A percentile compares a stretch with the other conserved stretches of the same genome.
Conservation (phyloP, 2,797 vertebrate species). For the Sarcophilus harrisii region DNA sequence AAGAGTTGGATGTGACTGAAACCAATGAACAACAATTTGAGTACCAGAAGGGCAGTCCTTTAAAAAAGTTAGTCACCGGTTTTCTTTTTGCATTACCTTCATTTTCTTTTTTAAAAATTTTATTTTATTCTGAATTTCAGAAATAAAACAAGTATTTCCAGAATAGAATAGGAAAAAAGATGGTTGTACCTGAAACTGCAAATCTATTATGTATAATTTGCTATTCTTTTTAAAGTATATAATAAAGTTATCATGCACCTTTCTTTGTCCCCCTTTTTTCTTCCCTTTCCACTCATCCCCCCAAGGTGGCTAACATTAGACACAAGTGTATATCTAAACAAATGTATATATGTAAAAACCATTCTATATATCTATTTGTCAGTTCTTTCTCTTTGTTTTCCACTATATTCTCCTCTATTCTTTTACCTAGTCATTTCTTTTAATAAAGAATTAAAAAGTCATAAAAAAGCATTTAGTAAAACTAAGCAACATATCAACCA, state of each 20-base stretch:
- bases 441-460: background rate
- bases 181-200: background rate
- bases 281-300: background rate
- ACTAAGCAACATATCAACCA: background rate
- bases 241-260: background rate
- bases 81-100: background rate
- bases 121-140: background rate
- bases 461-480: background rate
- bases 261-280: background rate
- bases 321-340: too few species aligned
- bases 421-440: background rate
- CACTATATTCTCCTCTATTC: background rate
- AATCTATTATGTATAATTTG: background rate
- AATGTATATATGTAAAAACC: background rate
- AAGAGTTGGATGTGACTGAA: background rate
- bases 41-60: background rate
- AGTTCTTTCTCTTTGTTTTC: background rate
- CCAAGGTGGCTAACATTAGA: background rate
- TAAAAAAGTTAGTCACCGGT: background rate
- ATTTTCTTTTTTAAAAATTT: background rate
- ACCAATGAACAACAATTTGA: background rate
- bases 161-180: background rate
- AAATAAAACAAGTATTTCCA: background rate
- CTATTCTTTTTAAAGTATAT: background rate
- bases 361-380: background rate